Percentiles rank a stretch among this genome's conserved stretches.
Conservation (phyloP, 2,113 vertebrate species). For the Ptilorrhoa leucosticta region DNA sequence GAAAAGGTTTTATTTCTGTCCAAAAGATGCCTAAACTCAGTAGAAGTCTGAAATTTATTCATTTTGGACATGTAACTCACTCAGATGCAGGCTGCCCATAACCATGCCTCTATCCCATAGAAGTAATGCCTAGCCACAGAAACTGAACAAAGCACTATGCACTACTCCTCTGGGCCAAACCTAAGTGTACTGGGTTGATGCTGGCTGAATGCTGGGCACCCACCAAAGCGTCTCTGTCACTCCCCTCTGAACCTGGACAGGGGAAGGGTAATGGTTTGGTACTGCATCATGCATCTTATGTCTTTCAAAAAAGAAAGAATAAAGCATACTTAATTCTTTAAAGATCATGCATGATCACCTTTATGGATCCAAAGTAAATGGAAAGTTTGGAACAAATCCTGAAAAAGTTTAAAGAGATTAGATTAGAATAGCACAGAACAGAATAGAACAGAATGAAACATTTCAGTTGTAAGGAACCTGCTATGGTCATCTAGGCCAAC, state of each 20-base stretch:
- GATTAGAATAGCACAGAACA: not conserved
- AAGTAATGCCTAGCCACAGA: not conserved
- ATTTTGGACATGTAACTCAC: not conserved
- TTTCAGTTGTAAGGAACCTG: not conserved
- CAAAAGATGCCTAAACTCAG: not conserved
- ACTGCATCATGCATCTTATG: not conserved
- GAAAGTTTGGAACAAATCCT: not conserved
- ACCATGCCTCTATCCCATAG: not conserved
- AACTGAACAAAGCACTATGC: not conserved
- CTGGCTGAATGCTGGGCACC: not conserved
- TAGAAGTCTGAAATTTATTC: not conserved
- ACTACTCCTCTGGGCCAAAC: not conserved
- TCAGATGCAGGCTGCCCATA: not conserved
- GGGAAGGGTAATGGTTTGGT: not conserved
- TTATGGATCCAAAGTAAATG: not conserved
- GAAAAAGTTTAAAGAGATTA: not conserved
- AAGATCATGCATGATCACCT: not conserved
- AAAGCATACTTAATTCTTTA: not conserved
- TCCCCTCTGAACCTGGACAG: not conserved
- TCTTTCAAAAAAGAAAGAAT: not conserved
- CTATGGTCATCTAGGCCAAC: not conserved
- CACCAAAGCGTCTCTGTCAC: not conserved
- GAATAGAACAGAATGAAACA: not conserved
- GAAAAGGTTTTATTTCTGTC: not conserved
- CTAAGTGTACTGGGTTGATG: not conserved